Conservation (phyloP, 1,140 invertebrate species). For the Formica exsecta region DNA sequence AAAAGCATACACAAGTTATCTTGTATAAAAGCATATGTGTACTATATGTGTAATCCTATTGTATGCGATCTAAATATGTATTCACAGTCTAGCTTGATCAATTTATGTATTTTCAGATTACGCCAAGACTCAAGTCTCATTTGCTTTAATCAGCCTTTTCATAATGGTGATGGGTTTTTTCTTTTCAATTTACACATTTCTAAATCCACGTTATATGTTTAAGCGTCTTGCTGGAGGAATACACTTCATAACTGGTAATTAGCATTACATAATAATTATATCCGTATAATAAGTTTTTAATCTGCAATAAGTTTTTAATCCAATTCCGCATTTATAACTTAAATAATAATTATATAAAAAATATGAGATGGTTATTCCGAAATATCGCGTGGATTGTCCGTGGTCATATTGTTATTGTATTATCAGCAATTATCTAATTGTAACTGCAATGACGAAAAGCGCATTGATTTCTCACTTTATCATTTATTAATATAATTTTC, state of each 20-base stretch:
- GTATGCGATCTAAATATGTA: neutral
- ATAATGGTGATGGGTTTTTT: slow-evolving; percentile 93
- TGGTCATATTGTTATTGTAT: no score
- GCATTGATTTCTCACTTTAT: no score
- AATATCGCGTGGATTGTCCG: no score
- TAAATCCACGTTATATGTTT: slow-evolving; percentile 95
- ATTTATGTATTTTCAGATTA: slow-evolving; percentile 89
- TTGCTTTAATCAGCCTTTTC: slow-evolving; percentile 93
- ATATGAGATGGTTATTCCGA: neutral
- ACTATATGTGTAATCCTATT: no score
- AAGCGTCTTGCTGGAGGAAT: slow-evolving; percentile 94
- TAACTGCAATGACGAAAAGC: no score
- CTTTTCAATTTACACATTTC: slow-evolving; percentile 95
- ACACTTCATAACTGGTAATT: slow-evolving; percentile 93
- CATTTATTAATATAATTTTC: no score
- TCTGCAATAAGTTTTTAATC: neutral
- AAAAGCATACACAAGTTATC: no score
- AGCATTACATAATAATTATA: slow-evolving; percentile 7
- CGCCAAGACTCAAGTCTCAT: slow-evolving; percentile 93
- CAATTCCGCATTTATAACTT: neutral
- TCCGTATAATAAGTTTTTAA: neutral
- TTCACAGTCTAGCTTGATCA: neutral
- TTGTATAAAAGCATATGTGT: no score
- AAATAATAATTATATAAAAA: neutral
- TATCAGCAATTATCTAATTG: no score